Evolutionary conservation across 2,797 vertebrate species (phyloP), one percentile per base, ranked within the genome.

Genomic region (Salarias fasciatus): DNA sequence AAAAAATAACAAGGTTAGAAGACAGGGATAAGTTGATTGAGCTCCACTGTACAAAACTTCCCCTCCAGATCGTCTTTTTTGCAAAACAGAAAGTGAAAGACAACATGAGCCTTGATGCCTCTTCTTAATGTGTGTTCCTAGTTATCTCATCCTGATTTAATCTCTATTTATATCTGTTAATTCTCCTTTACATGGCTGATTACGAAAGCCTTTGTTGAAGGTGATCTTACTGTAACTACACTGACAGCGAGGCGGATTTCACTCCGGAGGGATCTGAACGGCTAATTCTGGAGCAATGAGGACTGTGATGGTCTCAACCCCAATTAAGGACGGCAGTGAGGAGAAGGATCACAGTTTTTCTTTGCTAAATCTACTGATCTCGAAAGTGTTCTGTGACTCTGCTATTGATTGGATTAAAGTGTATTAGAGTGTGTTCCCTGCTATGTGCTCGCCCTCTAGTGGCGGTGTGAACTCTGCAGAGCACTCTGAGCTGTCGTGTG

Each of bases 251-350:
- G n/a, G 28, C n/a, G 14, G 47, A 63, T 36, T 40, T 69, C 11
- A 33, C 40, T 62, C 24, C 11, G 29, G 33, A 63, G 37, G 52
- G 59, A 68, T n/a, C 65, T 54, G 24, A 18, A 33, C 38, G 37
- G 50, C 55, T 62, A 54, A 75, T 68, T 66, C 61, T 69, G 63
- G 29, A 65, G 38, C 69, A 72, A 80, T 63, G 43, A 72, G 60
- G 53, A 71, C 69, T 82, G 72, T 84, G 69, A 79, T 63, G 46
- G 40, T 76, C 52, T 62, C 73, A 61, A 84, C 75, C 72, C 64
- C 63, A 81, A 74, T 84, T 80, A 74, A 63, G 51, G 14, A 50
- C 38, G 18, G 13, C 18, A 45, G 33, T 52, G 44, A 68, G 51
- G 47, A 54, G 46, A 11, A 55, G 18, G 31, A n/a, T 29, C 30